Conservation (phyloP, 2,113 vertebrate genomes). For the Tragelaphus scriptus region DNA sequence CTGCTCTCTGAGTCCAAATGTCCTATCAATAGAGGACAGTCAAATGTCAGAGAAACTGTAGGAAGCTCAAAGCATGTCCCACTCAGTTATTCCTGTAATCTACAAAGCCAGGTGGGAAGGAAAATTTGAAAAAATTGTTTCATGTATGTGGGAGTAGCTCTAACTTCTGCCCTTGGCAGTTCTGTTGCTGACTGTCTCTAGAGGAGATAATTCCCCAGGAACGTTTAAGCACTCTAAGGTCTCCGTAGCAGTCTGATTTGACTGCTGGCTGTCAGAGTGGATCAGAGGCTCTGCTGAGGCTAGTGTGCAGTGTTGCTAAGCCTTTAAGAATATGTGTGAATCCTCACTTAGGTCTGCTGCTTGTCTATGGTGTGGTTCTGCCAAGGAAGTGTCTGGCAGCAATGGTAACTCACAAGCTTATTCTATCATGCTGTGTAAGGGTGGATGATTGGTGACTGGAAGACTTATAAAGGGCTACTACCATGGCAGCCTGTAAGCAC, state of each 20-base stretch:
- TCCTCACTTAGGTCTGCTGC: neutral
- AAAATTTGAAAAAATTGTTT: neutral
- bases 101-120: neutral
- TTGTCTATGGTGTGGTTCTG: neutral
- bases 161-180: neutral
- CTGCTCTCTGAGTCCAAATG: neutral
- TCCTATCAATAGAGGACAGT: neutral
- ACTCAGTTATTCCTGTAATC: constrained; percentile 16
- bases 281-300: neutral
- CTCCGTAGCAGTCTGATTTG: constrained; percentile 36
- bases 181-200: constrained; percentile 26
- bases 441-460: neutral
- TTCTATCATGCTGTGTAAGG: neutral
- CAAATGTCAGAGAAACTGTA: neutral
- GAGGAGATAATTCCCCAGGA: constrained; percentile 21
- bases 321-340: neutral
- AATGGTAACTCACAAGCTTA: neutral
- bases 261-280: neutral
- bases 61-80: neutral
- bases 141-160: neutral
- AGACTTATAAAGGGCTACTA: neutral
- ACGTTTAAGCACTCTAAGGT: neutral
- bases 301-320: neutral
- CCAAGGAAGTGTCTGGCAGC: constrained; percentile 32
- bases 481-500: neutral